Evolutionary conservation across 2,113 vertebrate genomes (phyloP).

Genomic region (Rhea pennata): DNA sequence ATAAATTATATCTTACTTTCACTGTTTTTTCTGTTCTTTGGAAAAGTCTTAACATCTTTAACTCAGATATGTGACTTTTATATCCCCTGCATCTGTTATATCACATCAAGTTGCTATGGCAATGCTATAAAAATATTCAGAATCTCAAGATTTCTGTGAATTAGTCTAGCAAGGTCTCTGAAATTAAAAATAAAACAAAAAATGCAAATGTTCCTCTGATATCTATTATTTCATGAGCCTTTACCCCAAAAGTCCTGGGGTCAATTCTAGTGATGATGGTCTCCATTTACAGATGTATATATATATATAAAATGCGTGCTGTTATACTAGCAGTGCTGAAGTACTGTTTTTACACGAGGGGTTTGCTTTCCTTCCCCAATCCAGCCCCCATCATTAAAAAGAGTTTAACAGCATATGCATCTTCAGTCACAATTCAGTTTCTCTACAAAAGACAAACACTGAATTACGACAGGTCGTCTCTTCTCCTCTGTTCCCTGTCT

Average conservation of each 20-base stretch:
- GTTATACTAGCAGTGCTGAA: neutral
- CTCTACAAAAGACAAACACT: neutral
- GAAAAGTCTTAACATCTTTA: neutral
- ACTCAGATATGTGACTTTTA: conserved; percentile 6
- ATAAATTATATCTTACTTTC: neutral
- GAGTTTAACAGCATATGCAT: rapidly evolving
- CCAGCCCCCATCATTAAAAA: neutral
- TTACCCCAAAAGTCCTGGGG: neutral
- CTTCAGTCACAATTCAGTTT: neutral
- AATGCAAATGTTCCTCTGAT: neutral
- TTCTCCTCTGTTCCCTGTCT: neutral
- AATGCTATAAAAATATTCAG: conserved; percentile 40
- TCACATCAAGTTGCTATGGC: conserved; percentile 55
- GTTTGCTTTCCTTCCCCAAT: neutral
- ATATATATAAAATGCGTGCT: rapidly evolving
- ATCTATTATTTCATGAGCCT: neutral
- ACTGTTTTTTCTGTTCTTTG: neutral
- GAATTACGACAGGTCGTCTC: neutral
- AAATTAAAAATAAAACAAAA: conserved; percentile 19
- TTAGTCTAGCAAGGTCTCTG: conserved; percentile 49
- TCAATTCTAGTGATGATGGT: neutral
- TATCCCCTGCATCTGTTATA: conserved; percentile 10
- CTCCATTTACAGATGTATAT: neutral
- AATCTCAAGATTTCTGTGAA: conserved; percentile 30
- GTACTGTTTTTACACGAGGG: neutral